Percentiles rank a stretch among this genome's conserved stretches.
phyloP scores from a whole-genome alignment of 2,797 vertebrate genomes.

The Limosa lapponica region DNA sequence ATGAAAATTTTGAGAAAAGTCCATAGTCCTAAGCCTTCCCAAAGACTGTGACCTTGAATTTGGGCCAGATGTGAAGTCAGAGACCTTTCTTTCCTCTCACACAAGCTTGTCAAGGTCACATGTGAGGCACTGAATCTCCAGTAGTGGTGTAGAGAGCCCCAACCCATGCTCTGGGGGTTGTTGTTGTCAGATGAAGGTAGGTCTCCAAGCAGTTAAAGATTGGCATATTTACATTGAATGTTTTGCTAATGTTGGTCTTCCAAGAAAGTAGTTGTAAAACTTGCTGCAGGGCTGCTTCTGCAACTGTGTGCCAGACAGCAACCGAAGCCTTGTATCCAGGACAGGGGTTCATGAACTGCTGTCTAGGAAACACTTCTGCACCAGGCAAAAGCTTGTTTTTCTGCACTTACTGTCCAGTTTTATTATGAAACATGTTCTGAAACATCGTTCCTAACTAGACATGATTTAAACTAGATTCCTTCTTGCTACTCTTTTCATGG shows the following conservation, averaged over 20 bases:
- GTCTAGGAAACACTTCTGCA: not conserved
- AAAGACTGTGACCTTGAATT: not conserved
- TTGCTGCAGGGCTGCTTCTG: not conserved
- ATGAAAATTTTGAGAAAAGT: not conserved
- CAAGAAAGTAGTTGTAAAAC: conserved; percentile 3
- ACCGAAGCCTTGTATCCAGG: not conserved
- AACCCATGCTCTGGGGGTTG: fast-evolving
- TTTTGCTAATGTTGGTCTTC: not conserved
- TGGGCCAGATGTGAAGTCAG: not conserved
- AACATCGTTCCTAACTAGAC: not conserved
- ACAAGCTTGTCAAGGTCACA: fast-evolving
- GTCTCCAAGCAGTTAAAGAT: not conserved
- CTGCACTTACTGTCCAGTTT: not conserved
- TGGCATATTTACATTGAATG: not conserved
- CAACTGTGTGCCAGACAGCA: not conserved
- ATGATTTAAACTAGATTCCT: not conserved
- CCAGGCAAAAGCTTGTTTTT: not conserved
- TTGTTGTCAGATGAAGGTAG: not conserved
- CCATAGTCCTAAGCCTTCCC: not conserved
- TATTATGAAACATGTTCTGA: not conserved
- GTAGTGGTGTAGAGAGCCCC: not conserved
- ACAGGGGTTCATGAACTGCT: not conserved
- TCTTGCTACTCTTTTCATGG: not conserved
- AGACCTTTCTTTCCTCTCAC: not conserved
- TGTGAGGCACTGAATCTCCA: not conserved